A percentile compares a stretch with the other conserved stretches of the same genome.
Conservation (phyloP, 2,797 vertebrate species). For the Danio jaintianensis region DNA sequence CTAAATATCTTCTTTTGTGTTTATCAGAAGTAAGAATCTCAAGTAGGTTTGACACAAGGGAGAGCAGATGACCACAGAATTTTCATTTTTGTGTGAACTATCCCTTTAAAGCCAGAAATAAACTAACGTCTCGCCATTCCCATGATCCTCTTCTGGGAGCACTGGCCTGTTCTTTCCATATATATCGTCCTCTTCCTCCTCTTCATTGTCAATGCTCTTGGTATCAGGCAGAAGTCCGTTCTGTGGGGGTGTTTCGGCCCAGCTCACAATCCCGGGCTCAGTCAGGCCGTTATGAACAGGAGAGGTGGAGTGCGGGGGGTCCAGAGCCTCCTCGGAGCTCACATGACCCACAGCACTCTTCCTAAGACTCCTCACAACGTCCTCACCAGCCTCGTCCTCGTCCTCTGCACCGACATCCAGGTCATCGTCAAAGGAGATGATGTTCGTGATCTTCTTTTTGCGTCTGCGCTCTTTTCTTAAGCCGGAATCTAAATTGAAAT, state of each 20-base stretch:
- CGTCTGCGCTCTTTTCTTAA: constrained; percentile 89
- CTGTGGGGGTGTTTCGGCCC: constrained; percentile 72
- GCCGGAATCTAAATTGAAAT: constrained; percentile 81
- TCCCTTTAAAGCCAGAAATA: neutral
- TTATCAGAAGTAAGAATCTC: too few relatives aligned
- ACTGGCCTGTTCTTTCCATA: constrained; percentile 71
- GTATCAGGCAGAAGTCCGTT: constrained; percentile 66
- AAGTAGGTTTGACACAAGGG: too few relatives aligned
- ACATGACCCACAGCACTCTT: constrained; percentile 74
- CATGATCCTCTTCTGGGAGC: constrained; percentile 63
- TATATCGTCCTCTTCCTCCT: constrained; percentile 78
- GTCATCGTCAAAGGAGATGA: constrained; percentile 96
- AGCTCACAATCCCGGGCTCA: constrained; percentile 68
- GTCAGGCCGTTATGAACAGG: constrained; percentile 72
- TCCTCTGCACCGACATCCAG: constrained; percentile 83
- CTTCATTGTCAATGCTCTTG: constrained; percentile 78
- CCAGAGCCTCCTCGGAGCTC: constrained; percentile 86
- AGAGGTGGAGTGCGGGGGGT: constrained; percentile 69
- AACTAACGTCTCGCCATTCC: constrained; percentile 76
- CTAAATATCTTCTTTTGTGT: too few relatives aligned
- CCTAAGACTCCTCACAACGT: constrained; percentile 70
- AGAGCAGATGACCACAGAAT: too few relatives aligned
- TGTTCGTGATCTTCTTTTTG: constrained; percentile 96
- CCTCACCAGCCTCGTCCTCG: constrained; percentile 76
- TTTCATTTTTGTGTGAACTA: too few relatives aligned